phyloP scores from a whole-genome alignment of 2,888 invertebrate genomes.

The Enchytraeus crypticus region DNA sequence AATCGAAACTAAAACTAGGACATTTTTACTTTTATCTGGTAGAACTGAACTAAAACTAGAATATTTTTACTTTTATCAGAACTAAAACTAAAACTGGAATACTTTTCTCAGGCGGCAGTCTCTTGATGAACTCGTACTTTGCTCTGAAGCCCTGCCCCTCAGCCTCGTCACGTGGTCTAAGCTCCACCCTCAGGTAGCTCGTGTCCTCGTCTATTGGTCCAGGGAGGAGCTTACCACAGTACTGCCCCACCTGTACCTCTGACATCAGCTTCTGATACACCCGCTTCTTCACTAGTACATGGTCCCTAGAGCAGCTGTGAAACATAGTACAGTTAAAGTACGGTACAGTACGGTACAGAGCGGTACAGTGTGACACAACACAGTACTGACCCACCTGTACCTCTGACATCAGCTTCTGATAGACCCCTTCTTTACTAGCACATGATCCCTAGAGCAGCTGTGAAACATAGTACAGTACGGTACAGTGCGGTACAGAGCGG shows the following conservation, averaged over 20 bases:
- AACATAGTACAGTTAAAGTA: not conserved
- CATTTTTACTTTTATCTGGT: no score
- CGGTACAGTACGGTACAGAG: no score
- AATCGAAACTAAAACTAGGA: no score
- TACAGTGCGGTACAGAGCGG: no score
- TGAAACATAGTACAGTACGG: not conserved
- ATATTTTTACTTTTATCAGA: no score
- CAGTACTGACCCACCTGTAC: conserved; percentile 80
- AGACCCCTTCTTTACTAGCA: conserved; percentile 5
- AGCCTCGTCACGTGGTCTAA: conserved; percentile 73
- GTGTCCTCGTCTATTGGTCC: conserved; percentile 86
- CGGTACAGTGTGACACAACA: conserved; percentile 69
- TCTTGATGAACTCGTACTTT: conserved; percentile 73
- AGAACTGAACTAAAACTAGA: no score
- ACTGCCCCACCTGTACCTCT: conserved; percentile 71
- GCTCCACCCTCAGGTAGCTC: conserved; percentile 70
- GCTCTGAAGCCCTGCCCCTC: conserved; percentile 94
- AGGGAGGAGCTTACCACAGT: conserved; percentile 82
- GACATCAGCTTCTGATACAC: conserved; percentile 5
- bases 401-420: conserved; percentile 8
- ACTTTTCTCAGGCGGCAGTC: conserved; percentile 3
- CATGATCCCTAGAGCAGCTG: conserved; percentile 37
- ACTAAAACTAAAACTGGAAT: not conserved
- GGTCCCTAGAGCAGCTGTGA: conserved; percentile 36
- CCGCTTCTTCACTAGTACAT: conserved; percentile 17